These are phyloP conservation scores for Heliconius ethilla DNA, from an alignment of 2,888 invertebrate species.

Conservation along the genomic window DNA sequence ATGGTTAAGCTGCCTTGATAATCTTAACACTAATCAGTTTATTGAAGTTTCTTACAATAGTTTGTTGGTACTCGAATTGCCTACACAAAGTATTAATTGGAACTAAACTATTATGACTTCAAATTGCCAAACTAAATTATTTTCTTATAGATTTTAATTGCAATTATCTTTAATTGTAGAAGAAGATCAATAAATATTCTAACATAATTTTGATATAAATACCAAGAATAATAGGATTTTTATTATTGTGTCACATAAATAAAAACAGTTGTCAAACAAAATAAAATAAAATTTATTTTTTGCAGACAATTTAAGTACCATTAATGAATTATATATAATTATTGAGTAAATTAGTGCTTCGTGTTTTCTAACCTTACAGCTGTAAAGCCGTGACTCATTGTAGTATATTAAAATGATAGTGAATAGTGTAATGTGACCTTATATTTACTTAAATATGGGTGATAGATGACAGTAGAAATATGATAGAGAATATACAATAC, in stretches of 20 bases:
- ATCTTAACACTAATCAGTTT: neutral
- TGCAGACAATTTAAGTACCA: slow-evolving; percentile 14
- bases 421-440: slow-evolving; percentile 1
- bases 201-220: neutral
- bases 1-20: neutral
- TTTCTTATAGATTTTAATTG: neutral
- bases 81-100: neutral
- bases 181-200: neutral
- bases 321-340: neutral
- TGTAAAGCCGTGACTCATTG: slow-evolving; percentile 21
- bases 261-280: too few species aligned
- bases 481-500: neutral
- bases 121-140: neutral
- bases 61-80: neutral
- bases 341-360: slow-evolving; percentile 10
- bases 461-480: neutral
- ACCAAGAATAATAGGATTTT: too few species aligned
- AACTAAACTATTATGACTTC: neutral
- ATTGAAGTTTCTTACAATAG: slow-evolving; percentile 12
- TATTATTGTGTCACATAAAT: too few species aligned
- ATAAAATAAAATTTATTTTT: neutral
- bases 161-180: neutral
- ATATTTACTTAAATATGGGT: slow-evolving; percentile 1
- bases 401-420: neutral
- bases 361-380: slow-evolving; percentile 20